Percentiles rank a stretch among this genome's conserved stretches.
Evolutionary conservation across 2,888 invertebrate species (phyloP).

Genomic region (Oithona nana): DNA sequence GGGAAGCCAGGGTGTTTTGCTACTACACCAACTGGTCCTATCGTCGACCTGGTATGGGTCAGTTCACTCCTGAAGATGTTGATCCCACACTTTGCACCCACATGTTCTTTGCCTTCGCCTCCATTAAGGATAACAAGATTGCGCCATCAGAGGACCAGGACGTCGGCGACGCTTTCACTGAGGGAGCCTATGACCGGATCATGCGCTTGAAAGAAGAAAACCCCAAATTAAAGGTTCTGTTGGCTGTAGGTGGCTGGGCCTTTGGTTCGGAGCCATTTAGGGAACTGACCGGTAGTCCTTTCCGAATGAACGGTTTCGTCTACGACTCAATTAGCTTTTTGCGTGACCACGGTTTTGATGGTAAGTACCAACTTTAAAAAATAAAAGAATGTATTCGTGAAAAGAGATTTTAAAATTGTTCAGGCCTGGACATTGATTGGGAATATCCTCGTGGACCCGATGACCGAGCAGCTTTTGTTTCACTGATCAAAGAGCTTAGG

Average conservation of each 20-base stretch:
- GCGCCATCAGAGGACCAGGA: constrained; percentile 54
- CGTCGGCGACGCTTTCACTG: constrained; percentile 34
- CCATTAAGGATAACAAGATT: constrained; percentile 62
- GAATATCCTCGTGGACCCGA: constrained; percentile 56
- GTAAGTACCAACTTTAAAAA: too few relatives aligned
- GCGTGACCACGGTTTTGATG: constrained; percentile 73
- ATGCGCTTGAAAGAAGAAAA: constrained; percentile 54
- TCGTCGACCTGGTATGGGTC: constrained; percentile 68
- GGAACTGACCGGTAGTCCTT: constrained; percentile 71
- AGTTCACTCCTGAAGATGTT: constrained; percentile 71
- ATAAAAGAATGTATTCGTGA: too few relatives aligned
- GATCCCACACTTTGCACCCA: constrained; percentile 79
- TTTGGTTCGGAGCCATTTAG: constrained; percentile 88
- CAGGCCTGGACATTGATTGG: constrained; percentile 82
- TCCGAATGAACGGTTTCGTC: constrained; percentile 85
- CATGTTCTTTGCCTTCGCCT: constrained; percentile 83
- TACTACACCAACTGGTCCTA: constrained; percentile 93
- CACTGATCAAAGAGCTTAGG: constrained; percentile 63
- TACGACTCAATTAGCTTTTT: constrained; percentile 85
- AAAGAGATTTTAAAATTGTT: too few relatives aligned
- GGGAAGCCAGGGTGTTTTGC: constrained; percentile 70
- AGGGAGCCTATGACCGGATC: constrained; percentile 53
- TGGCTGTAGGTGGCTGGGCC: constrained; percentile 84
- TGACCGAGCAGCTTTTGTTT: constrained; percentile 63
- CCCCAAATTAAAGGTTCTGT: constrained; percentile 60